phyloP scores from a whole-genome alignment of 2,888 invertebrate species.

The Cheilosia soror region DNA sequence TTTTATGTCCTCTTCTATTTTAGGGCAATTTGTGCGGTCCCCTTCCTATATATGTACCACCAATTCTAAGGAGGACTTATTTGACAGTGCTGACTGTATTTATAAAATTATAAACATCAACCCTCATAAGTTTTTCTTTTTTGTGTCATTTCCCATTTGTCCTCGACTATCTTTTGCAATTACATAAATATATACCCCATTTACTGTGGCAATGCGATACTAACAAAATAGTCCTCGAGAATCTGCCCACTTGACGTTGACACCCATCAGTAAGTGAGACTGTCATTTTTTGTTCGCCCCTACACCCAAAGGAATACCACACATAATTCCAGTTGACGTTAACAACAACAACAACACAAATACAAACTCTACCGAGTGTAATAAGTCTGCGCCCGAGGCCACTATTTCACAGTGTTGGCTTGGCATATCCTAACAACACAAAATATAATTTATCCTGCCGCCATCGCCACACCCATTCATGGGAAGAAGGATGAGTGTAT shows the following conservation, averaged over 20 bases:
- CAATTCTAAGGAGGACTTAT: too few relatives aligned
- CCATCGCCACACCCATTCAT: conserved; percentile 42
- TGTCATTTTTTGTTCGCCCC: conserved; percentile 33
- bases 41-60: too few relatives aligned
- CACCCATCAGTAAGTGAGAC: conserved; percentile 64
- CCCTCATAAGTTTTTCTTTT: not conserved
- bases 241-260: conserved; percentile 60
- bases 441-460: conserved; percentile 61
- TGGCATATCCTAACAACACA: conserved; percentile 38
- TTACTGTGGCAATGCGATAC: conserved; percentile 54
- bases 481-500: not conserved
- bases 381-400: conserved; percentile 60
- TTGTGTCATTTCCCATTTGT: conserved; percentile 5
- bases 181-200: conserved; percentile 60
- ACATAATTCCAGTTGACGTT: conserved; percentile 62
- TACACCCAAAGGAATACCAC: conserved; percentile 51
- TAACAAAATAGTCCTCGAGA: conserved; percentile 36
- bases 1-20: too few relatives aligned
- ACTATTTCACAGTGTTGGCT: conserved; percentile 62
- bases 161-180: conserved; percentile 45
- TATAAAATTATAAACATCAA: conserved; percentile 40
- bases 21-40: too few relatives aligned
- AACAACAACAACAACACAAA: conserved; percentile 41
- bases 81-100: not conserved
- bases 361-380: conserved; percentile 47